Conservation (phyloP, 2,888 invertebrate genomes). For the Eupsilia transversa region DNA sequence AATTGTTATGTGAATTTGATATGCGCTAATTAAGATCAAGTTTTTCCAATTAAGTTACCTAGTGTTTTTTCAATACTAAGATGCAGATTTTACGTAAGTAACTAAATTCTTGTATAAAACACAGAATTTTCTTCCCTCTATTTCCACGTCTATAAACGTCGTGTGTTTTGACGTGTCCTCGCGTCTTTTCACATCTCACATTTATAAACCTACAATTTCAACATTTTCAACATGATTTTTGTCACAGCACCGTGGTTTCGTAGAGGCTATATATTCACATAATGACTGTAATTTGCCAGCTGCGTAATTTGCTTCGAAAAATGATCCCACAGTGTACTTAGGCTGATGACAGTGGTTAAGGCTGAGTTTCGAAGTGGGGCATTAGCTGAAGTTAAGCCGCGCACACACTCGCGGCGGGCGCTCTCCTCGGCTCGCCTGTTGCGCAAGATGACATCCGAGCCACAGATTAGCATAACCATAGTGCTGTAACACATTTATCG, state of each 20-base stretch:
- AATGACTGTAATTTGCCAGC: conserved; percentile 67
- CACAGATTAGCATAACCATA: conserved; percentile 87
- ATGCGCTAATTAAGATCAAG: neutral
- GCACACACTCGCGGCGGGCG: conserved; percentile 81
- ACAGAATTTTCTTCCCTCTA: neutral
- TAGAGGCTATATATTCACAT: conserved; percentile 53
- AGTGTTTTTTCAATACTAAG: neutral
- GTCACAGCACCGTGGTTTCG: conserved; percentile 54
- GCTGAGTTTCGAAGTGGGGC: conserved; percentile 78
- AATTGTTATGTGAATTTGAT: neutral
- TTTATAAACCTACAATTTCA: conserved; percentile 52
- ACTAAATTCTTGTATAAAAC: conserved; percentile 20
- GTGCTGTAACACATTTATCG: conserved; percentile 73
- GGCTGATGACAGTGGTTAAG: conserved; percentile 73
- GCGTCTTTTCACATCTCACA: conserved; percentile 32
- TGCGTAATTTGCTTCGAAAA: conserved; percentile 71
- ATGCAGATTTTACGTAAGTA: neutral
- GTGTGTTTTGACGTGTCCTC: conserved; percentile 23
- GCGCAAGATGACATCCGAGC: conserved; percentile 89
- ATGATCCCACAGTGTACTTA: conserved; percentile 66
- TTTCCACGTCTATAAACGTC: conserved; percentile 6
- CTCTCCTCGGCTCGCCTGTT: conserved; percentile 84
- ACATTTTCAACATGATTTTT: conserved; percentile 60
- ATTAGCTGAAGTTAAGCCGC: conserved; percentile 84
- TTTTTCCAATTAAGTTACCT: too few species aligned